A percentile compares a stretch with the other conserved stretches of the same genome.
Conservation (phyloP, 2,888 invertebrate genomes). For the Netelia fuscicornis region DNA sequence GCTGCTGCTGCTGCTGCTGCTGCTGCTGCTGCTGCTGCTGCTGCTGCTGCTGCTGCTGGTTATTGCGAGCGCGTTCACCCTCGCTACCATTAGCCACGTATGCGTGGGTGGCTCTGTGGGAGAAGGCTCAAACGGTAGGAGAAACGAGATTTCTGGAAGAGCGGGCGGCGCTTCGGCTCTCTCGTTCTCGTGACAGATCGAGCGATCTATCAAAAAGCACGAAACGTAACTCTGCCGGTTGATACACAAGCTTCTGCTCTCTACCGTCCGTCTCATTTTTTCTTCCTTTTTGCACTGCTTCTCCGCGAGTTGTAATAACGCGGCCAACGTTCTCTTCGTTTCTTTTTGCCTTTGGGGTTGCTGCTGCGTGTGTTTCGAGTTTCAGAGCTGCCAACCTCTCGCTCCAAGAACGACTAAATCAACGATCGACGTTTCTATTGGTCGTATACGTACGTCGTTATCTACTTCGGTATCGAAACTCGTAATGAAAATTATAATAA, state of each 20-base stretch:
- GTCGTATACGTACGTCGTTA: too few species aligned
- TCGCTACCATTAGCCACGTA: neutral
- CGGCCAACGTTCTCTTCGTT: neutral
- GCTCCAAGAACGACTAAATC: too few species aligned
- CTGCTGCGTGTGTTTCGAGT: neutral
- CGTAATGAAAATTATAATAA: too few species aligned
- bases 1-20: slow-evolving; percentile 25
- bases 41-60: slow-evolving; percentile 34
- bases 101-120: too few species aligned
- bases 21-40: slow-evolving; percentile 29
- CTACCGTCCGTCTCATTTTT: neutral
- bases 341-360: neutral
- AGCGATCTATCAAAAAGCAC: slow-evolving; percentile 69
- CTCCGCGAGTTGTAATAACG: neutral
- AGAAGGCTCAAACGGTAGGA: slow-evolving; percentile 12
- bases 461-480: too few species aligned
- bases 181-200: slow-evolving; percentile 67
- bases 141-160: slow-evolving; percentile 8
- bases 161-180: slow-evolving; percentile 6
- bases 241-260: slow-evolving; percentile 52
- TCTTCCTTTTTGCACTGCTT: neutral
- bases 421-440: too few species aligned
- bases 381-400: too few species aligned
- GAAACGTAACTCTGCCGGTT: slow-evolving; percentile 51
- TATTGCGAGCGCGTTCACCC: slow-evolving; percentile 53